A percentile compares a stretch with the other conserved stretches of the same genome.
phyloP scores from a whole-genome alignment of 2,113 vertebrate genomes.

The Peromyscus californicus region DNA sequence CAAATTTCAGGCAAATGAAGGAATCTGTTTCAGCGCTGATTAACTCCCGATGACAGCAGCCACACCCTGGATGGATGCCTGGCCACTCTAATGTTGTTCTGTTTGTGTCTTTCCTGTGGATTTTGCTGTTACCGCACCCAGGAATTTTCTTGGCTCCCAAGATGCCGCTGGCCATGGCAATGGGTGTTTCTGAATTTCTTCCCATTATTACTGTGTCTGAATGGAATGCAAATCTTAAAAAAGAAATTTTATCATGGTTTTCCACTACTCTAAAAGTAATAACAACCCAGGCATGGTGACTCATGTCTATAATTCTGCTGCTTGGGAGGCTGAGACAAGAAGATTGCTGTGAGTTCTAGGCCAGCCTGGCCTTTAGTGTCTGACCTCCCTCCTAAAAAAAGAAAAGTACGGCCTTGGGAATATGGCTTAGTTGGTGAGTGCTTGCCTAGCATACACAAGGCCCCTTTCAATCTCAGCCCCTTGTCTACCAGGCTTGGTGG shows the following conservation, averaged over 20 bases:
- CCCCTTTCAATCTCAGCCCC: not conserved
- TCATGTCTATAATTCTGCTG: not conserved
- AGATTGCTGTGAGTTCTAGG: not conserved
- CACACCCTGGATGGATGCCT: not conserved
- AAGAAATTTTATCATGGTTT: not conserved
- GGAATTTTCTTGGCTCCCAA: not conserved
- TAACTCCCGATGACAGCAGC: not conserved
- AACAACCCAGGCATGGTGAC: not conserved
- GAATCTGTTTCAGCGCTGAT: rapidly evolving
- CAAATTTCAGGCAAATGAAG: not conserved
- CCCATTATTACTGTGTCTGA: not conserved
- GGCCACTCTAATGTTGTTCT: rapidly evolving
- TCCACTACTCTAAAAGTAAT: not conserved
- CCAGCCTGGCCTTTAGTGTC: not conserved
- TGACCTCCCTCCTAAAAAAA: not conserved
- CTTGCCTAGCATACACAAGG: not conserved
- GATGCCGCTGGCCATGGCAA: rapidly evolving
- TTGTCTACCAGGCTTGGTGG: not conserved
- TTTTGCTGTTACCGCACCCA: rapidly evolving
- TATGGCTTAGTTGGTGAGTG: not conserved
- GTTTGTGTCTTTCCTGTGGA: rapidly evolving
- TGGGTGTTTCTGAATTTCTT: not conserved
- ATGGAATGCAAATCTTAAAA: slow-evolving; percentile 41
- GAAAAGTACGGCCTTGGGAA: not conserved
- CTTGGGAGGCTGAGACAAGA: not conserved